A percentile compares a stretch with the other conserved stretches of the same genome.
Conservation (phyloP, 1,140 invertebrate species). For the Drosophila melanogaster region Release_6_plus_ISO1_MT NT_033779.5:2219501-2220000, state of each 20-base stretch:
- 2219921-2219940: constrained; percentile 82
- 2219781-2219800: constrained; percentile 91
- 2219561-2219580: constrained; percentile 93
- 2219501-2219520: constrained; percentile 93
- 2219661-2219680: constrained; percentile 90
- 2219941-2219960: constrained; percentile 91
- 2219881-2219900: constrained; percentile 91
- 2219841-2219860: constrained; percentile 91
- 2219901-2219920: constrained; percentile 87
- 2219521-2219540: constrained; percentile 92
- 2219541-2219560: constrained; percentile 97
- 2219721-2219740: neutral
- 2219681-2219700: constrained; percentile 95
- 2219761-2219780: constrained; percentile 87
- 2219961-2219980: constrained; percentile 97
- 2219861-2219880: constrained; percentile 90
- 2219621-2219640: constrained; percentile 93
- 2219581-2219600: constrained; percentile 91
- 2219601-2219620: constrained; percentile 89
- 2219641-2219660: constrained; percentile 93
- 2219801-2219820: constrained; percentile 89
- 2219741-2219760: neutral
- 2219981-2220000: constrained; percentile 94
- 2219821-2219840: constrained; percentile 87
- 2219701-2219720: constrained; percentile 92